Evolutionary conservation across 1,140 invertebrate species (phyloP).

Genomic region (Ostrea denselamellosa): DNA sequence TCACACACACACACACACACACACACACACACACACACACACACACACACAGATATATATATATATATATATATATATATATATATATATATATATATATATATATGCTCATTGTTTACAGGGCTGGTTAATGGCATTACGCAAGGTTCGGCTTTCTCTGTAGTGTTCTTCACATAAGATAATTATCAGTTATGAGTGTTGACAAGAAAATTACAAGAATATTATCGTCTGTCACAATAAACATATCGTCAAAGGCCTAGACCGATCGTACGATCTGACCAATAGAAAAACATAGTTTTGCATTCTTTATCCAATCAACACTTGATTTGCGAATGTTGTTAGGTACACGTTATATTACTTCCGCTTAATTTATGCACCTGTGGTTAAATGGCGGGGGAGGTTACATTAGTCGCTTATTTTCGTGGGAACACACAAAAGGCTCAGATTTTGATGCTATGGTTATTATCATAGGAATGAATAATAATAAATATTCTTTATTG

Average conservation of each 20-base stretch:
- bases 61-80: no score
- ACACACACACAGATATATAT: no score
- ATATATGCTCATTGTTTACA: constrained; percentile 1
- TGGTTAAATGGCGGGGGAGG: constrained; percentile 17
- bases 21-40: no score
- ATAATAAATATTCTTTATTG: no score
- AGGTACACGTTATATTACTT: neutral
- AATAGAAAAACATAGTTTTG: neutral
- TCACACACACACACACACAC: no score
- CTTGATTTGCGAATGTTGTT: neutral
- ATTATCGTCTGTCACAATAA: constrained; percentile 25
- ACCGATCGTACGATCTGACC: neutral
- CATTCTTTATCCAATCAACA: neutral
- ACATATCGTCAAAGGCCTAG: neutral
- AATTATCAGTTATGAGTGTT: constrained; percentile 3
- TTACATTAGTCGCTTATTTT: neutral
- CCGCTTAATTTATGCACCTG: neutral
- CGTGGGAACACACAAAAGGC: neutral
- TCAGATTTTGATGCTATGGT: neutral
- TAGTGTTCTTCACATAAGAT: constrained; percentile 18
- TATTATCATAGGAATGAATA: no score
- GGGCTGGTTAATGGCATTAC: constrained; percentile 3
- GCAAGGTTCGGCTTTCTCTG: neutral
- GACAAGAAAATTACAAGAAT: constrained; percentile 36
- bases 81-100: neutral